Evolutionary conservation across 2,797 vertebrate species (phyloP), one percentile per base, ranked within the genome.

Genomic region (Clarias laeviceps): DNA sequence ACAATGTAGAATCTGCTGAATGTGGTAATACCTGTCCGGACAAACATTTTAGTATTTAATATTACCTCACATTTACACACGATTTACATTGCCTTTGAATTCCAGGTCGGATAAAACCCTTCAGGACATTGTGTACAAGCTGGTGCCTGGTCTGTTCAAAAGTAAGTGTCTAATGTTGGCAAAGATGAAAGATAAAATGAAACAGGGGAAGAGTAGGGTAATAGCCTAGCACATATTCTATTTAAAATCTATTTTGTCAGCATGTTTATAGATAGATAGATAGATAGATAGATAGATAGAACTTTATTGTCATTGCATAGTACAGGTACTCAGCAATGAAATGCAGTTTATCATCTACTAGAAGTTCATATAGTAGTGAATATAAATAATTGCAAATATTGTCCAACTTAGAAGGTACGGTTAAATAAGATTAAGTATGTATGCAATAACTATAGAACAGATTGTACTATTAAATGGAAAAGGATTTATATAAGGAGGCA

Each of bases 91-190:
- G n/a, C 5, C 5, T 85, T 12, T 69, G 0, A 40, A 74, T 86
- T 64, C 70, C 91, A 99, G 98, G 93, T 98, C 98, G 82, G 98
- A 99, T 94, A 99, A 99, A 96, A 99, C 97, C 91, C 97, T 99
- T 89, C 98, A 99, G 95, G 98, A 99, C 87, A 99, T 99, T 76
- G 98, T 99, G 79, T 99, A 99, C 96, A 99, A 99, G 93, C 94
- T 99, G 87, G 98, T 99, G 85, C 98, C 98, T 64, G 98, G 98
- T 79, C 96, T 99, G 90, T 99, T 99, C 92, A 99, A 99, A 98
- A 98, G 98, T 99, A 93, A 95, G 95, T 85, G 18, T 37, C 66
- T 83, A 68, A 74, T 29, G 15, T 24, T 18, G 11, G 32, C 7
- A 12, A 70, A 70, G 68, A 24, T 50, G 22, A 6, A 24, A 78